A percentile compares a stretch with the other conserved stretches of the same genome.
Evolutionary conservation across 2,888 invertebrate species (phyloP).

Genomic region (Prenolepis imparis): DNA sequence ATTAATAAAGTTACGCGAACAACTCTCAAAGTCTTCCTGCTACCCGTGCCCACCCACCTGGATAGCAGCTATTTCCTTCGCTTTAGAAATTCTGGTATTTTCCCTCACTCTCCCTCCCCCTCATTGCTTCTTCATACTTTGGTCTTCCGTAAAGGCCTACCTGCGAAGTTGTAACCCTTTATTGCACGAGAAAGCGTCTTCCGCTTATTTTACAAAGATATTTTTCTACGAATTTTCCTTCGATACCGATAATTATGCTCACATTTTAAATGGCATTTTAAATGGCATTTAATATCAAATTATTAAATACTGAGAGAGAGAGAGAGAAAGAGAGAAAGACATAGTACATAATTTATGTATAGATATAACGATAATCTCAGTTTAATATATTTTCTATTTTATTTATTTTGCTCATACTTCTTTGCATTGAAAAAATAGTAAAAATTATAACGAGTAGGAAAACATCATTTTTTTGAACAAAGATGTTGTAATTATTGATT

Average conservation of each 20-base stretch:
- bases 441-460: background rate
- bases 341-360: background rate
- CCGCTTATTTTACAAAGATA: slow-evolving; percentile 56
- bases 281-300: background rate
- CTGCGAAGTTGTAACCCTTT: slow-evolving; percentile 67
- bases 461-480: background rate
- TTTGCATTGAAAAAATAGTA: background rate
- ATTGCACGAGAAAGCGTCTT: slow-evolving; percentile 59
- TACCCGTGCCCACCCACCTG: slow-evolving; percentile 62
- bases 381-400: background rate
- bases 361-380: background rate
- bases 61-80: slow-evolving; percentile 74
- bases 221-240: slow-evolving; percentile 47
- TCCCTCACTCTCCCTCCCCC: slow-evolving; percentile 44
- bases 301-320: no score
- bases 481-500: background rate
- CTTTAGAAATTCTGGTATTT: slow-evolving; percentile 81
- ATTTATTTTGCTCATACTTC: background rate
- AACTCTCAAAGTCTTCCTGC: slow-evolving; percentile 82
- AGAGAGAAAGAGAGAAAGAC: background rate
- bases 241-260: slow-evolving; percentile 38
- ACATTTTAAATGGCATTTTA: background rate
- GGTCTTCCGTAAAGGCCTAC: slow-evolving; percentile 60
- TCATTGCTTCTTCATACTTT: slow-evolving; percentile 64
- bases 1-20: slow-evolving; percentile 85